Conservation (phyloP, 2,888 invertebrate species). For the Stenolophus ochropezus region DNA sequence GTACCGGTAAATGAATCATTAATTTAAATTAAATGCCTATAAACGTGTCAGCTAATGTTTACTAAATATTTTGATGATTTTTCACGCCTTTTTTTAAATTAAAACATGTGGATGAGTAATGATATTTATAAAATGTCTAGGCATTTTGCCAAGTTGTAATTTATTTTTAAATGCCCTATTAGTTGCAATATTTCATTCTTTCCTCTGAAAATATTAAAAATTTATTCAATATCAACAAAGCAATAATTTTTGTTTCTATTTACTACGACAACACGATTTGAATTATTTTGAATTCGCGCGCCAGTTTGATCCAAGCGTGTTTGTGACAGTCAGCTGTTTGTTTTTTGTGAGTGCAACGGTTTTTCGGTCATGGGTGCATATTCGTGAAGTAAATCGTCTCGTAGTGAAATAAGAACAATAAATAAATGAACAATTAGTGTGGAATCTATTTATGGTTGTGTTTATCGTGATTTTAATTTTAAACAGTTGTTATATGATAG, state of each 20-base stretch:
- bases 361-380: too few species aligned
- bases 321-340: too few species aligned
- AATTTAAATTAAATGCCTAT: constrained; percentile 14
- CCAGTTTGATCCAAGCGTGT: too few species aligned
- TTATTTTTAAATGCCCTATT: constrained; percentile 17
- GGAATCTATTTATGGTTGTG: too few species aligned
- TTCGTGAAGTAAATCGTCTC: too few species aligned
- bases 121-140: constrained; percentile 33
- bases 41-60: constrained; percentile 3
- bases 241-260: background rate
- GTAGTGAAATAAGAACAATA: too few species aligned
- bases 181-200: background rate
- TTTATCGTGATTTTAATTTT: too few species aligned
- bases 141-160: constrained; percentile 23
- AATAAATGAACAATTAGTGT: too few species aligned
- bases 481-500: too few species aligned
- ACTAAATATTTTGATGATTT: background rate
- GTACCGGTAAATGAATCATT: background rate
- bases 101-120: constrained; percentile 13
- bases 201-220: background rate
- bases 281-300: too few species aligned
- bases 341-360: too few species aligned
- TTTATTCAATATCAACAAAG: background rate
- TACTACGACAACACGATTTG: too few species aligned
- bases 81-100: constrained; percentile 11